Evolutionary conservation across 2,113 vertebrate genomes (phyloP).

Genomic region (Xerus inauris): DNA sequence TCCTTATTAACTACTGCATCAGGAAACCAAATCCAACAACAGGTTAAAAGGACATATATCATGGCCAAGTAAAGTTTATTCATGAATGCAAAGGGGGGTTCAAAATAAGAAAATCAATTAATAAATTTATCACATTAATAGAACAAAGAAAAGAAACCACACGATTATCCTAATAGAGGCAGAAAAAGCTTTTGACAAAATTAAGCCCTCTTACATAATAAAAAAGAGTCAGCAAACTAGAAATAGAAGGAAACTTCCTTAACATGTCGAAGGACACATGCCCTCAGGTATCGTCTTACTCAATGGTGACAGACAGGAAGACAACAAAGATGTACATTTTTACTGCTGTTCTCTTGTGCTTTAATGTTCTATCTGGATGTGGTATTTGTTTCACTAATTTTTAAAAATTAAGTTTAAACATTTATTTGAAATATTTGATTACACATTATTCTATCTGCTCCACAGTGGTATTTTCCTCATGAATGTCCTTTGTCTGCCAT

Average conservation of each 20-base stretch:
- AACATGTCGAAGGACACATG: neutral
- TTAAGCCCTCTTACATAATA: neutral
- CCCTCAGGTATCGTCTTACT: neutral
- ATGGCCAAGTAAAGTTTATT: neutral
- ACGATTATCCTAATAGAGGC: neutral
- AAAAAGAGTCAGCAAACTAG: neutral
- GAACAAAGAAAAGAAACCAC: neutral
- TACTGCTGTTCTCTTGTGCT: neutral
- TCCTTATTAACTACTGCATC: neutral
- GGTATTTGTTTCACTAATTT: conserved; percentile 10
- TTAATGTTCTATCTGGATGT: neutral
- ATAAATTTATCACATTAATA: neutral
- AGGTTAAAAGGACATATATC: neutral
- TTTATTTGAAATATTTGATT: conserved; percentile 6
- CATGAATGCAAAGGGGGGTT: neutral
- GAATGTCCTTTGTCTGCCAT: neutral
- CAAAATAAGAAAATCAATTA: neutral
- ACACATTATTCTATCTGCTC: neutral
- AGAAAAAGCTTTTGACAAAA: conserved; percentile 29
- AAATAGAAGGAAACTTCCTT: conserved; percentile 26
- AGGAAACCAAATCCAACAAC: neutral
- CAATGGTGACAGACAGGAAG: neutral
- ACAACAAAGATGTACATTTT: neutral
- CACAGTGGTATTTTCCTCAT: neutral
- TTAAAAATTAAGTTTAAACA: conserved; percentile 34